phyloP scores from a whole-genome alignment of 2,888 invertebrate species.

The Slavum lentiscoides region DNA sequence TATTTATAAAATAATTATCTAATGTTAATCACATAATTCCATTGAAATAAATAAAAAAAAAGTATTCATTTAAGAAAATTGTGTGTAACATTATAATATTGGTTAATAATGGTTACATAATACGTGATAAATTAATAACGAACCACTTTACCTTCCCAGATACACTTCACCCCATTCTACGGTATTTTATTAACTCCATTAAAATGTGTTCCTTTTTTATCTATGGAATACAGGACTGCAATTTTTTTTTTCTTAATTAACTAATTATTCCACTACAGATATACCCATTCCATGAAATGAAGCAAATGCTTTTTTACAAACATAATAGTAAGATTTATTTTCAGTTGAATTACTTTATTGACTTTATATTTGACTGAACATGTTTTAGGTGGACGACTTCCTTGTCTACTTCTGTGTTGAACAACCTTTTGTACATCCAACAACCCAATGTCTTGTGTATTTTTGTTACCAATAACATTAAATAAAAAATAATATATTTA shows the following conservation, averaged over 20 bases:
- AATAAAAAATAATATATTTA: background rate
- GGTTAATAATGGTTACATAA: too few relatives aligned
- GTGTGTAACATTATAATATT: too few relatives aligned
- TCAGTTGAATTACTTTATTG: background rate
- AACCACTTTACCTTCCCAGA: too few relatives aligned
- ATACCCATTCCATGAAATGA: background rate
- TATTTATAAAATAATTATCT: too few relatives aligned
- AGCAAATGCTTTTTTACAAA: constrained; percentile 10
- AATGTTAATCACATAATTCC: too few relatives aligned
- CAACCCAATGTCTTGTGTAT: constrained; percentile 3
- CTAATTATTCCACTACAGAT: background rate
- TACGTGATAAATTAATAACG: too few relatives aligned
- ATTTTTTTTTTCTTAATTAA: background rate
- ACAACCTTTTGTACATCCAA: background rate
- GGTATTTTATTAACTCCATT: constrained; percentile 2
- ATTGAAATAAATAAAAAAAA: too few relatives aligned
- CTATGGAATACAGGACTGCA: background rate
- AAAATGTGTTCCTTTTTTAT: background rate
- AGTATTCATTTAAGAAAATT: too few relatives aligned
- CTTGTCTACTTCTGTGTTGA: constrained; percentile 7
- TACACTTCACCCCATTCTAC: too few relatives aligned
- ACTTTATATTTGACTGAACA: constrained; percentile 12
- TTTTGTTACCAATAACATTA: background rate
- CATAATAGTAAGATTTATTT: background rate
- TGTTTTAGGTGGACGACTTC: background rate